Evolutionary conservation across 2,888 invertebrate species (phyloP).

Genomic region (Drosophila sordidula): DNA sequence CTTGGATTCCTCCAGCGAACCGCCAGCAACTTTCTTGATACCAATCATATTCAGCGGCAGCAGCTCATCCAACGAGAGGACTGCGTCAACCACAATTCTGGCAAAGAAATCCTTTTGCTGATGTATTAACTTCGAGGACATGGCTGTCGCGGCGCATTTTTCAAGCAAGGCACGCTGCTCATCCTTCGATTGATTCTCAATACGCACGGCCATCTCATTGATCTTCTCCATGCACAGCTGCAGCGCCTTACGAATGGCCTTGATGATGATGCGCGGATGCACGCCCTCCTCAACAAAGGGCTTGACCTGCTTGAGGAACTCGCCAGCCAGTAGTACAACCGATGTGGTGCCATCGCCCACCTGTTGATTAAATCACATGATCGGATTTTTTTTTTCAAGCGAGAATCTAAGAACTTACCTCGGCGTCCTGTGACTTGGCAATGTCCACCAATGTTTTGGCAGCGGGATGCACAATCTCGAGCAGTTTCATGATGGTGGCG

Average conservation of each 20-base stretch:
- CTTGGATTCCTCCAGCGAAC: conserved; percentile 93
- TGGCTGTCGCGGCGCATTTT: conserved; percentile 97
- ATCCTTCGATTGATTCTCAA: conserved; percentile 88
- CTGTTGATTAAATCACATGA: conserved; percentile 85
- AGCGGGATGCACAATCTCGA: conserved; percentile 99
- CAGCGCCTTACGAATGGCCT: conserved; percentile 94
- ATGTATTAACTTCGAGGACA: conserved; percentile 98
- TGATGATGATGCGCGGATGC: conserved; percentile 96
- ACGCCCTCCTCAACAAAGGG: conserved; percentile 98
- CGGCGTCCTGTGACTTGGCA: conserved; percentile 99
- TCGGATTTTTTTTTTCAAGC: not conserved
- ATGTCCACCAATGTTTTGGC: conserved; percentile 99
- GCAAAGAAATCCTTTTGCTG: conserved; percentile 98
- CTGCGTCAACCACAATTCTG: conserved; percentile 99
- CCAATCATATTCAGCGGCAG: conserved; percentile 99
- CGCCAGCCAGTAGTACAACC: conserved; percentile 97
- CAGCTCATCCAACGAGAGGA: conserved; percentile 94
- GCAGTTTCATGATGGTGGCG: conserved; percentile 98
- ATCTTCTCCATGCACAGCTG: conserved; percentile 93
- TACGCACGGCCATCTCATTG: conserved; percentile 92
- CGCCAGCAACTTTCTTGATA: conserved; percentile 96
- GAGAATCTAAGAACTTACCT: conserved; percentile 87
- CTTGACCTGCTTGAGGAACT: conserved; percentile 97
- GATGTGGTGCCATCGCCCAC: conserved; percentile 99
- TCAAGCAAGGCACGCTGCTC: conserved; percentile 87